Evolutionary conservation across 2,888 invertebrate species (phyloP), one percentile per base, ranked within the genome.

Genomic region (Lasioglossum pauxillum): DNA sequence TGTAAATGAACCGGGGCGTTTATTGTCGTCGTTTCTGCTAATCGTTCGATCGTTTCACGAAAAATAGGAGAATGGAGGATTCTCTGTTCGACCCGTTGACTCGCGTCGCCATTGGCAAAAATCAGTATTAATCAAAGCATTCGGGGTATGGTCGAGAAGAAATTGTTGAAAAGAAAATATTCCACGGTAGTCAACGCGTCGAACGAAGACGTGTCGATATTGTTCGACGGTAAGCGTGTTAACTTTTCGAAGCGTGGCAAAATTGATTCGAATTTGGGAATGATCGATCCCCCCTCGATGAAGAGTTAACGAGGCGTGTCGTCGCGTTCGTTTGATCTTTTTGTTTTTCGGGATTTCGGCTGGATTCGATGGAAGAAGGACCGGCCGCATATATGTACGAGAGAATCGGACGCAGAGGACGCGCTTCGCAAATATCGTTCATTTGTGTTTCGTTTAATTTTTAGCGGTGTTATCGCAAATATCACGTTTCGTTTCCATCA

Each of bases 341-440:
- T 85, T 72, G 73, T 57, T 67, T 16, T 31, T 38, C 53, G 64
- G 78, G 77, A 75, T 83, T 83, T 79, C 71, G 31, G 78, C 77
- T 82, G 31, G 31, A 31, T 31, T 31, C 78, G 81, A 84, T 67
- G 88, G 78, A 86, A 82, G 84, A 78, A 88, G 83, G 60, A 67
- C 23, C 38, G 67, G 75, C n/a, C n/a, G n/a, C n/a, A n/a, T n/a
- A 35, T 46, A 38, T 27, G 53, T 41, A 44, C 57, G 83, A 82
- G 82, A 69, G 83, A 46, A 77, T 84, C 76, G 12, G 38, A 8
- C 35, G 41, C 19, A 46, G 16, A 46, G 69, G 27, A 80, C 35
- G 16, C 46, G 19, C 71, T 53, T n/a, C 23, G n/a, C 23, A 53
- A 53, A 53, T 53, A n/a, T 53, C 53, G 10, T 53, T 53, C 23